Evolutionary conservation across 2,113 vertebrate species (phyloP).

Genomic region (Laticauda laticaudata): DNA sequence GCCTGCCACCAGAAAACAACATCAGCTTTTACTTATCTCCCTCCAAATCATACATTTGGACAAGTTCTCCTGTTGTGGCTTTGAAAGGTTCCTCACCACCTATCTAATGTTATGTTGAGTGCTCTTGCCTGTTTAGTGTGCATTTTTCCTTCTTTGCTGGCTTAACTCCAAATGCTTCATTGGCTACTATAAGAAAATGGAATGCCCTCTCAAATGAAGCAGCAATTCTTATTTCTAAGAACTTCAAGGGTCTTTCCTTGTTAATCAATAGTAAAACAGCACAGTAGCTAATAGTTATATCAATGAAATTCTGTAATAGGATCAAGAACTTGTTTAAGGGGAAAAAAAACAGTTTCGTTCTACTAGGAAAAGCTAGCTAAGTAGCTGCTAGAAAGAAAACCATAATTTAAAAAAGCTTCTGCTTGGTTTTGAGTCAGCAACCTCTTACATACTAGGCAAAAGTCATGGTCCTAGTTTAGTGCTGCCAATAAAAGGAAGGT

Average conservation of each 20-base stretch:
- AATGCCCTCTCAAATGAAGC: background rate
- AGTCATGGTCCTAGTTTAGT: background rate
- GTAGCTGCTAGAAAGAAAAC: background rate
- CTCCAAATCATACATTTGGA: background rate
- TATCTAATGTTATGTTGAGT: background rate
- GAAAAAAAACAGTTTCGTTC: background rate
- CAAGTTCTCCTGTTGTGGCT: background rate
- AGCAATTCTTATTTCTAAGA: background rate
- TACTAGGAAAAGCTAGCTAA: background rate
- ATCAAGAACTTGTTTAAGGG: background rate
- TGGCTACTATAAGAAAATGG: background rate
- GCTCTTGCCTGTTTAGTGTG: background rate
- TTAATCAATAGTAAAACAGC: background rate
- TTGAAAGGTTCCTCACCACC: background rate
- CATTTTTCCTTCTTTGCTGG: background rate
- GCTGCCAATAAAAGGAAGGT: background rate
- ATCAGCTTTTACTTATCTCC: background rate
- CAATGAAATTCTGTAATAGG: background rate
- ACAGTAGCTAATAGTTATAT: background rate
- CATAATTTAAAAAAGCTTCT: background rate
- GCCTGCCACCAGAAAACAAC: background rate
- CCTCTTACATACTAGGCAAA: background rate
- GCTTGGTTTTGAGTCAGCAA: background rate
- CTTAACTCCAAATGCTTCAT: background rate
- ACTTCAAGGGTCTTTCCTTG: background rate